Conservation (phyloP, 2,113 vertebrate genomes). For the Micronycteris hirsuta region DNA sequence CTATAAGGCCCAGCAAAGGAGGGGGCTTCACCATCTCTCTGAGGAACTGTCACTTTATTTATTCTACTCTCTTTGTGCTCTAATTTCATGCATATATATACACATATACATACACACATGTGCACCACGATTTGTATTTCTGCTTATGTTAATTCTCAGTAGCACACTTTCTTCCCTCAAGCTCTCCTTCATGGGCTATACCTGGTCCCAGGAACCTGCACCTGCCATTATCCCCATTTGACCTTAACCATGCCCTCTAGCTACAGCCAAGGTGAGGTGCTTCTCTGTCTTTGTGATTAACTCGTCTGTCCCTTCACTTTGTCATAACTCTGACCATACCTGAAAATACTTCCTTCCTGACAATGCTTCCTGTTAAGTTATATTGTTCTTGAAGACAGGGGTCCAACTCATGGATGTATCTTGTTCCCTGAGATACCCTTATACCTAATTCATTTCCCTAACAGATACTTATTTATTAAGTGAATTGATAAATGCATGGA, state of each 20-base stretch:
- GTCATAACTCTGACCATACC: conserved; percentile 45
- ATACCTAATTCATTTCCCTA: conserved; percentile 23
- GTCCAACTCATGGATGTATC: conserved; percentile 23
- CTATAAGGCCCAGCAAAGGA: not conserved
- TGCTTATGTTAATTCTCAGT: not conserved
- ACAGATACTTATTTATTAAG: conserved; percentile 56
- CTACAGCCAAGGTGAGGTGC: not conserved
- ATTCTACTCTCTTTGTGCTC: not conserved
- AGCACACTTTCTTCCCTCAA: not conserved
- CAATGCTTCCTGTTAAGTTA: conserved; percentile 30
- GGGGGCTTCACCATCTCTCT: not conserved
- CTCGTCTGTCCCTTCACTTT: conserved; percentile 23
- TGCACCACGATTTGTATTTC: not conserved
- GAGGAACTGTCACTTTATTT: not conserved
- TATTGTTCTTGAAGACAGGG: conserved; percentile 33
- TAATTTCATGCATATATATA: not conserved
- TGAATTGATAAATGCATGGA: conserved; percentile 55
- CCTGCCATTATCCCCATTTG: not conserved
- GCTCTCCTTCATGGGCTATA: fast-evolving
- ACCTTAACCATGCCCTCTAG: not conserved
- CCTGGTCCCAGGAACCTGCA: not conserved
- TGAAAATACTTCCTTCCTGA: conserved; percentile 45
- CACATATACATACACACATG: too few relatives aligned
- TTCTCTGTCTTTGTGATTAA: conserved; percentile 35
- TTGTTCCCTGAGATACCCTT: conserved; percentile 15